Conservation (phyloP, 2,797 vertebrate species). For the Neosilurus hyrtlii region DNA sequence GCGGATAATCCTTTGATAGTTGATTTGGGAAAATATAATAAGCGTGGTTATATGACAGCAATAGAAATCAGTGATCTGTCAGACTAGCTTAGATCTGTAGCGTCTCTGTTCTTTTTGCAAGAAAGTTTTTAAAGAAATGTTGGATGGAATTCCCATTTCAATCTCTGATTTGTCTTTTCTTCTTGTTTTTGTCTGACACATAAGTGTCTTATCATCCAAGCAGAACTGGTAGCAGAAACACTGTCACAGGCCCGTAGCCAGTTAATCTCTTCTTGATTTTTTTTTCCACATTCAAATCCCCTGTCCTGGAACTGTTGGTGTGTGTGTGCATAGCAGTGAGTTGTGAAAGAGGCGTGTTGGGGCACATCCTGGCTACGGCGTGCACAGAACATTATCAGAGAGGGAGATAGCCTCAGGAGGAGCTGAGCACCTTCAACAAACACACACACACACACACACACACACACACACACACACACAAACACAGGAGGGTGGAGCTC, state of each 20-base stretch:
- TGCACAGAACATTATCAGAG: conserved; percentile 49
- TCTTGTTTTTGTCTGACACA: conserved; percentile 8
- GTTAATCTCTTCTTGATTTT: conserved; percentile 40
- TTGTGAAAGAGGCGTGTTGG: conserved; percentile 56
- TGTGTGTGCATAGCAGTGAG: conserved; percentile 45
- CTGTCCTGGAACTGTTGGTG: conserved; percentile 45
- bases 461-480: conserved; percentile 30
- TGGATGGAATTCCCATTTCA: not conserved
- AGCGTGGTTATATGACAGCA: not conserved
- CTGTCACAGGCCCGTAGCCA: conserved; percentile 34
- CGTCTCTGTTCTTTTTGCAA: not conserved
- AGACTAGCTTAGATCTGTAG: not conserved
- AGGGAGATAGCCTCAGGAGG: conserved; percentile 45
- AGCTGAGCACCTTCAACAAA: conserved; percentile 40
- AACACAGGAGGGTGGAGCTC: conserved; percentile 26
- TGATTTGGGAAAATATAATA: not conserved
- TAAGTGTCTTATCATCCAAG: conserved; percentile 42
- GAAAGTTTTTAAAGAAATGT: not conserved
- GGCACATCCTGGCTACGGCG: conserved; percentile 52
- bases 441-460: conserved; percentile 17
- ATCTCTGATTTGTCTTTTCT: not conserved
- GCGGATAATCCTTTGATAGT: not conserved
- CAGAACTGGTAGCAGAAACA: conserved; percentile 43
- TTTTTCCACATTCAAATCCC: conserved; percentile 47
- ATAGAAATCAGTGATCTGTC: not conserved